phyloP scores from a whole-genome alignment of 2,797 vertebrate species.

The Adrianichthys oophorus region DNA sequence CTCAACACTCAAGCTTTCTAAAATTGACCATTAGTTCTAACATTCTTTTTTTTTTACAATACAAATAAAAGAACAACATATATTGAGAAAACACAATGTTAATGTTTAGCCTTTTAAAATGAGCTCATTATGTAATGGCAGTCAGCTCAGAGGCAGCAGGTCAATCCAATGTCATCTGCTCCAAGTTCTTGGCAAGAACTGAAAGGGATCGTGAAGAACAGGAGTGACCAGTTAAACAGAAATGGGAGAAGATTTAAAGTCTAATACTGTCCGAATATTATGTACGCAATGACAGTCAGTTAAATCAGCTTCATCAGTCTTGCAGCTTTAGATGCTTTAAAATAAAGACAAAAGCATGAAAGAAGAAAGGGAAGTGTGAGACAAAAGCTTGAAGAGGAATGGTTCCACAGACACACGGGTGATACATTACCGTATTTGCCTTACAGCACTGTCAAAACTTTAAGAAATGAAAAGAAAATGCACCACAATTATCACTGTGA shows the following conservation, averaged over 20 bases:
- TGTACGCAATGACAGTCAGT: slow-evolving; percentile 1
- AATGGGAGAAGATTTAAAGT: slow-evolving; percentile 8
- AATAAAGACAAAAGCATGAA: slow-evolving; percentile 13
- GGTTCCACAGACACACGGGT: slow-evolving; percentile 40
- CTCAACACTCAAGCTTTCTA: too few species aligned
- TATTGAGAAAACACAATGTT: background rate
- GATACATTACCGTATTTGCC: slow-evolving; percentile 75
- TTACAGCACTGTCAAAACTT: slow-evolving; percentile 76
- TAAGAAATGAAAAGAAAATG: slow-evolving; percentile 52
- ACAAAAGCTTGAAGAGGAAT: slow-evolving; percentile 34
- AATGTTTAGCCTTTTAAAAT: background rate
- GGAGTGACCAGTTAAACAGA: slow-evolving; percentile 16
- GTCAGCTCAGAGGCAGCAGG: background rate
- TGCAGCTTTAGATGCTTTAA: slow-evolving; percentile 15
- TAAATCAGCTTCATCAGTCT: background rate
- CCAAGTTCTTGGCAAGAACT: slow-evolving; percentile 10
- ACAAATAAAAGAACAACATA: background rate
- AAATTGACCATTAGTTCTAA: too few species aligned
- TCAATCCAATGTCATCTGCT: slow-evolving; percentile 14
- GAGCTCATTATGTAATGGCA: background rate
- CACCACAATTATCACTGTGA: slow-evolving; percentile 34
- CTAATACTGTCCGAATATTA: background rate
- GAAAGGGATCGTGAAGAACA: slow-evolving; percentile 26
- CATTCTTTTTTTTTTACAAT: too few species aligned
- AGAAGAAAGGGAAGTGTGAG: slow-evolving; percentile 20